These are phyloP conservation scores for Peromyscus aztecus DNA, from an alignment of 2,797 vertebrate genomes.

Conservation along the genomic window DNA sequence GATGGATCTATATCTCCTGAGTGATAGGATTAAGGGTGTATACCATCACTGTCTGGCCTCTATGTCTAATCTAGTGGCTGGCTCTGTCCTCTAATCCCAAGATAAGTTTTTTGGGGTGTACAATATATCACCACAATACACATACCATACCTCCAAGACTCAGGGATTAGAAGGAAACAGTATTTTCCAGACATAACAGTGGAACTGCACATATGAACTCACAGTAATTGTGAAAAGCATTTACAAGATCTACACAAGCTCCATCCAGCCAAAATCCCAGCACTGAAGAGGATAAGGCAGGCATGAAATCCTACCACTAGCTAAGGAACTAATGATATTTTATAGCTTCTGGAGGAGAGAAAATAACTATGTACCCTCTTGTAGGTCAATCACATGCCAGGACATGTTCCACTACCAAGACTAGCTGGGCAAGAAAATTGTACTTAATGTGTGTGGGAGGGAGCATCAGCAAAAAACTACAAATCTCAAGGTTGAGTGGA, in stretches of 20 bases:
- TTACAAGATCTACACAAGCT: too few relatives aligned
- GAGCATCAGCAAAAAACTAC: background rate
- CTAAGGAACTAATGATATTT: background rate
- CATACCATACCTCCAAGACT: background rate
- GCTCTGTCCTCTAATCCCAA: too few relatives aligned
- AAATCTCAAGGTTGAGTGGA: background rate
- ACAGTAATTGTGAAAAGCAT: too few relatives aligned
- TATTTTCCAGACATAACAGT: too few relatives aligned
- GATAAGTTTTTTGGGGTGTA: too few relatives aligned
- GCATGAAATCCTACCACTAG: background rate
- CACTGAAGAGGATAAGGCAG: background rate
- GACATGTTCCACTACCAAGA: background rate
- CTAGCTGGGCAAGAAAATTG: background rate
- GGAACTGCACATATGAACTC: too few relatives aligned
- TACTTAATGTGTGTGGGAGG: background rate
- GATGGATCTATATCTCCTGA: too few relatives aligned
- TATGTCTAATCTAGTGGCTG: too few relatives aligned
- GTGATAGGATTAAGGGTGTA: too few relatives aligned
- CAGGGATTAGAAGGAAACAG: background rate
- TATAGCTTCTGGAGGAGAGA: background rate
- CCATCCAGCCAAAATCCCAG: background rate
- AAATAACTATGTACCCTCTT: background rate
- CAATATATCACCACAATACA: too few relatives aligned
- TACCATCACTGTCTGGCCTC: too few relatives aligned
- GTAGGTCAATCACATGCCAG: background rate